Evolutionary conservation across 2,888 invertebrate species (phyloP), one percentile per base, ranked within the genome.

Genomic region (Sipunculus nudus): DNA sequence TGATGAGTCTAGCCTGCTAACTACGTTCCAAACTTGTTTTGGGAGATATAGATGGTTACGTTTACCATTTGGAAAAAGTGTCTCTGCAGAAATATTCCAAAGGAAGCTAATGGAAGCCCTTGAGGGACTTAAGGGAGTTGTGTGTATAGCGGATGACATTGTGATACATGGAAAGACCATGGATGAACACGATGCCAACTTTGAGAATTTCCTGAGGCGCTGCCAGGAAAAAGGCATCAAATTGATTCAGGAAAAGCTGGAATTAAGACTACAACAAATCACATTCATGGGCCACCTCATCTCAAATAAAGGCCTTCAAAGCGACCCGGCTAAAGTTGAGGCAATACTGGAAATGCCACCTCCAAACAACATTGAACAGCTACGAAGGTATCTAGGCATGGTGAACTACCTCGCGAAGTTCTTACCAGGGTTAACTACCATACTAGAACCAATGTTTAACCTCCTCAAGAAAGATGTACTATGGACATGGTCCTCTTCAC

Each of bases 71-170:
- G 66, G 66, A 13, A 23, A 45, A 16, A 54, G 50, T 16, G 66
- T 61, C 10, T 65, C 61, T 3, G 39, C 65, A 21, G 61, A 68
- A 43, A 68, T 64, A 21, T 68, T 68, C 49, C 70, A 67, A 53
- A 57, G 46, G 41, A 62, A 63, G 25, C 50, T 70, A 10, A 31
- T 58, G 3, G 56, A 63, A 31, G 60, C 57, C 8, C 26, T 68
- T 23, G 46, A 50, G 4, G 66, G 62, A 19, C 57, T 68, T 8
- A 52, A 47, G 26, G 66, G 66, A 10, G 64, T 66, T n/a, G 49
- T 60, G 10, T 59, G 62, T 38, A 49, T 70, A 16, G 58, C 60
- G 16, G 68, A 65, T 53, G 67, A 68, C 41, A 47, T 67, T 23
- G 38, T 66, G 13, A 52, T 70, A 1, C 55, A 65, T 52, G 65